Evolutionary conservation across 2,888 invertebrate genomes (phyloP), one percentile per base, ranked within the genome.

Genomic region (Pardosa pseudoannulata): DNA sequence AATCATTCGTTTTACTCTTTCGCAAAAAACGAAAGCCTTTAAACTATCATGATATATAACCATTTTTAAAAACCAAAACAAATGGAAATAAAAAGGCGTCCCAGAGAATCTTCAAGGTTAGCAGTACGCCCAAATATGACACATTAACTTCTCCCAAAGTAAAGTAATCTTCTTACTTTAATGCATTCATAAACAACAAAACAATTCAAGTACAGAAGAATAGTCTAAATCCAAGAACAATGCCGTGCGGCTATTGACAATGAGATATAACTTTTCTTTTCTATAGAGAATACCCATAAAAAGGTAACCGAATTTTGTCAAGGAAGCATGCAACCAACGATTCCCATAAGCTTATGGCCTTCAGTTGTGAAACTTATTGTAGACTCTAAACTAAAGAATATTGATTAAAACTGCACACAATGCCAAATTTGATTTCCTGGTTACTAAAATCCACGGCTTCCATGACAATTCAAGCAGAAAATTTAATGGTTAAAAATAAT

Each of bases 181-280:
- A 71, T 71, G 41, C 71, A 79, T 79, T 64, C 79, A 71, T 41
- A 79, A 79, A 64, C 62, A 71, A 32, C 32, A 78, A 36, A 72
- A 39, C 36, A 72, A 56, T 29, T 23, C 5, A 13, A 23, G 23
- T 6, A 9, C 3, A 36, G 6, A 56, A 56, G 19, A 74, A 31
- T 31, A 23, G 23, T 13, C 28, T 71, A 62, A 79, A 79, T 41
- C 71, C 36, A 32, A 32, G 71, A 56, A 79, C 79, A 79, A 79
- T 79, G 28, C 62, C 28, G 56, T 31, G 29, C 50, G 67, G 65
- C 65, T n/a, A n/a, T n/a, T 80, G 73, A 80, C 80, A 80, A 80
- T 80, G 68, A 46, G 36, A 46, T 67, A 74, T 80, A 80, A 73
- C 73, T 71, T 65, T 79, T 68, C 16, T 9, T n/a, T 23, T 56